Conservation (phyloP, 2,888 invertebrate species). For the Andrena haemorrhoa region DNA sequence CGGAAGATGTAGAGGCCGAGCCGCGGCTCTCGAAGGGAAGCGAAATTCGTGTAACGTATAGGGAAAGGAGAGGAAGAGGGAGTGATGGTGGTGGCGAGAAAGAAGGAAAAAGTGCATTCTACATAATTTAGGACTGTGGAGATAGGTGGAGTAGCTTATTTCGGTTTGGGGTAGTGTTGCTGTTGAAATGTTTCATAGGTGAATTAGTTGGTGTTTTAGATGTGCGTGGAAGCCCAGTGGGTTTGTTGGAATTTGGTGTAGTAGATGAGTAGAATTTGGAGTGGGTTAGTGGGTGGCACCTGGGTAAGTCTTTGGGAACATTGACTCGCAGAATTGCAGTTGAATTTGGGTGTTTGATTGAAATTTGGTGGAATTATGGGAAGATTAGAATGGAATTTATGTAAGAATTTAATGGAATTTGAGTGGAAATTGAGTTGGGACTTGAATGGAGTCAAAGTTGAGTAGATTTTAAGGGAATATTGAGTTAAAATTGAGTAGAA, state of each 20-base stretch:
- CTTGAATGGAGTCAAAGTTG: not conserved
- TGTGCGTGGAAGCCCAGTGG: too few species aligned
- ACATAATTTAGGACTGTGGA: not conserved
- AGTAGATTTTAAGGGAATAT: not conserved
- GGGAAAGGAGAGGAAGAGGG: not conserved
- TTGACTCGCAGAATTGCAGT: too few species aligned
- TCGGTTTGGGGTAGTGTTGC: not conserved
- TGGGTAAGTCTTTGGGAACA: too few species aligned
- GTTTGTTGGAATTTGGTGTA: too few species aligned
- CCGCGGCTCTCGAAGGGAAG: slow-evolving; percentile 26
- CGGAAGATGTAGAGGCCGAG: slow-evolving; percentile 48
- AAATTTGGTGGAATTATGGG: too few species aligned
- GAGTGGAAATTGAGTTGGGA: not conserved
- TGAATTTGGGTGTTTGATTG: too few species aligned
- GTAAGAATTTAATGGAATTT: not conserved
- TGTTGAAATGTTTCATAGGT: not conserved
- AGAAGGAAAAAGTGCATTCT: not conserved
- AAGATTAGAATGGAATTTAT: not conserved
- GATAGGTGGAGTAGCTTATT: not conserved
- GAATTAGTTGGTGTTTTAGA: not conserved
- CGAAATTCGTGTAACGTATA: slow-evolving; percentile 10
- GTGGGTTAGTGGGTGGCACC: too few species aligned
- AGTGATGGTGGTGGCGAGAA: not conserved
- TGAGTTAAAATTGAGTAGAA: not conserved
- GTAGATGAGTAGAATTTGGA: too few species aligned